Evolutionary conservation across 2,113 vertebrate genomes (phyloP), one percentile per base, ranked within the genome.

Genomic region (Oostethus manadensis): DNA sequence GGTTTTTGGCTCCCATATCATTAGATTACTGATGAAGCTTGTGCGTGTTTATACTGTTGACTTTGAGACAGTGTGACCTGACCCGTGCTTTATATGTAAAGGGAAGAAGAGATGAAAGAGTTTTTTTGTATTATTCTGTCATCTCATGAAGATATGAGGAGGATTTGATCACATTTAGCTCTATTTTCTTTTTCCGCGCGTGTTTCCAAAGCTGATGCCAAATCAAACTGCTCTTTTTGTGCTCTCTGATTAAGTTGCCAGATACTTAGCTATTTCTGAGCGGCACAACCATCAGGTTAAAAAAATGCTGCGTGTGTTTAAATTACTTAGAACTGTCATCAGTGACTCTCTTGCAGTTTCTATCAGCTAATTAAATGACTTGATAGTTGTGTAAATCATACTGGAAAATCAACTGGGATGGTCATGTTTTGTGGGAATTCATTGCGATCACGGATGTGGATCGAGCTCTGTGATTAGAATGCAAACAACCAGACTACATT

Each of bases 181-280:
- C 70, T 69, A 60, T 76, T 84, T 84, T 79, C 62, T 35, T 73
- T 79, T 58, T 50, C 62, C 54, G 77, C 68, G 64, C 49, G 11
- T 85, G 74, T 87, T 86, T 89, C 87, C 85, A 84, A 76, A 48
- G 38, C 26, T 0, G 44, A 45, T 70, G 88, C 87, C 87, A 89
- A 89, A 73, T 67, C 58, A 86, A 89, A 86, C 79, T 76, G 58
- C 74, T 62, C 50, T 80, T 77, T 42, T 67, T 74, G 67, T 62
- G 71, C 68, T 79, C 70, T 51, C 10, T 58, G 56, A 62, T 74
- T 55, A 48, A 68, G 62, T 58, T 1, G 61, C 76, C 78, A 82
- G 66, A 72, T 73, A 70, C 10, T 16, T 44, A 65, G 50, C 70
- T 70, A 71, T 65, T 20, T 73, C 64, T 81, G 70, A 71, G 71